These are phyloP conservation scores for Gymnogyps californianus DNA, from an alignment of 2,113 vertebrate genomes.

Conservation along the genomic window DNA sequence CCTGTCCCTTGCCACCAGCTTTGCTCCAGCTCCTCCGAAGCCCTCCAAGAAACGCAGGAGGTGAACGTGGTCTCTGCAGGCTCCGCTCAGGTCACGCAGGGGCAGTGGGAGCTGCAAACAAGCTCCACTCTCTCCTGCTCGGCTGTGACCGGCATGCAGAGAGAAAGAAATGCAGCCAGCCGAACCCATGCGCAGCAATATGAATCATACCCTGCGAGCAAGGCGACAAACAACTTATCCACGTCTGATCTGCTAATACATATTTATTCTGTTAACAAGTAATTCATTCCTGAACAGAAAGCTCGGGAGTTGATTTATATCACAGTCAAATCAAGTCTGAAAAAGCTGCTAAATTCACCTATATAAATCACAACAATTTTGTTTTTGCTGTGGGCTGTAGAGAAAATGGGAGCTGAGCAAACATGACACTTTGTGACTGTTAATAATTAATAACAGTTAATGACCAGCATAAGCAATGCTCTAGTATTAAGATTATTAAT, in stretches of 20 bases:
- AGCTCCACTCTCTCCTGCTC: not conserved
- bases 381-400: not conserved
- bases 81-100: not conserved
- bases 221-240: not conserved
- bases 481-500: not conserved
- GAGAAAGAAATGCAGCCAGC: not conserved
- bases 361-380: not conserved
- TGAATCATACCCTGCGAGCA: not conserved
- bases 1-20: no score
- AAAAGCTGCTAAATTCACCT: not conserved
- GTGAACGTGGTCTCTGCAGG: accelerated
- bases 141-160: not conserved
- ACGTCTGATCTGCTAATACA: not conserved
- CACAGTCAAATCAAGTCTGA: not conserved
- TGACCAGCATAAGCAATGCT: not conserved
- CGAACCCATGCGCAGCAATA: not conserved
- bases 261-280: constrained; percentile 30
- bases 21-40: not conserved
- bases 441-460: not conserved
- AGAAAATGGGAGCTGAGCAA: not conserved
- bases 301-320: not conserved
- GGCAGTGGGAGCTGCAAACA: not conserved
- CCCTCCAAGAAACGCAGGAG: not conserved
- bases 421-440: not conserved
- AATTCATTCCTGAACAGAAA: not conserved